phyloP scores from a whole-genome alignment of 2,797 vertebrate species.

The Semaprochilodus insignis region DNA sequence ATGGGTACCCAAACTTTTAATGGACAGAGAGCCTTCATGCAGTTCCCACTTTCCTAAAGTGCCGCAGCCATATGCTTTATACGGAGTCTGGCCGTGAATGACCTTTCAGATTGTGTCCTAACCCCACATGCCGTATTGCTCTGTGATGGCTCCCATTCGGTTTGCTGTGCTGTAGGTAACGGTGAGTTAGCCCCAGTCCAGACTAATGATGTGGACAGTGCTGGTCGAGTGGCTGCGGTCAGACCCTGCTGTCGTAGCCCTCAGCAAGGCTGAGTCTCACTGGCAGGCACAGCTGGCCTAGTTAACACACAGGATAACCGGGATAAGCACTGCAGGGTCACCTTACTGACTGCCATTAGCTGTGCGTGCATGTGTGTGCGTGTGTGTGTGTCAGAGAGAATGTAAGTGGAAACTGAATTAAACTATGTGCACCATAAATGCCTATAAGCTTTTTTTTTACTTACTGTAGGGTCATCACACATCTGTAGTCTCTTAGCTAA shows the following conservation, averaged over 20 bases:
- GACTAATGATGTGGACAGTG: slow-evolving; percentile 74
- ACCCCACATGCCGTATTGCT: slow-evolving; percentile 5
- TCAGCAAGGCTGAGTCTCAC: slow-evolving; percentile 59
- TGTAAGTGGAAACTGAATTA: slow-evolving; percentile 7
- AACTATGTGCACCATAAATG: slow-evolving; percentile 22
- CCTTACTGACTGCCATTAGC: slow-evolving; percentile 47
- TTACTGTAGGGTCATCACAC: slow-evolving; percentile 5
- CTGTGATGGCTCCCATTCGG: neutral
- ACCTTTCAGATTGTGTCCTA: slow-evolving; percentile 13
- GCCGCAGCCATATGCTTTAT: neutral
- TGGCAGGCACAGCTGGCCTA: slow-evolving; percentile 74
- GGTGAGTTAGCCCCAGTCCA: slow-evolving; percentile 55
- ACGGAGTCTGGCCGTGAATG: neutral
- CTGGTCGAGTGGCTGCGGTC: slow-evolving; percentile 58
- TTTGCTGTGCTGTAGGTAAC: neutral
- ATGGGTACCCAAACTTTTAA: neutral
- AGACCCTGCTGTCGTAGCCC: slow-evolving; percentile 61
- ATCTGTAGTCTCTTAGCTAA: slow-evolving; percentile 28
- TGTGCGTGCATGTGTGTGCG: slow-evolving; percentile 29
- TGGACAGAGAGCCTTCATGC: neutral
- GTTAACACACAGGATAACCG: slow-evolving; percentile 73
- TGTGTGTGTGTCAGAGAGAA: slow-evolving; percentile 12
- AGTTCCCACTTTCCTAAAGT: neutral
- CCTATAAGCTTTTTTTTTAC: neutral
- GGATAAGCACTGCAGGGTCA: slow-evolving; percentile 68